A percentile compares a stretch with the other conserved stretches of the same genome.
Conservation (phyloP, 2,113 vertebrate species). For the Pomatorhinus ruficollis region DNA sequence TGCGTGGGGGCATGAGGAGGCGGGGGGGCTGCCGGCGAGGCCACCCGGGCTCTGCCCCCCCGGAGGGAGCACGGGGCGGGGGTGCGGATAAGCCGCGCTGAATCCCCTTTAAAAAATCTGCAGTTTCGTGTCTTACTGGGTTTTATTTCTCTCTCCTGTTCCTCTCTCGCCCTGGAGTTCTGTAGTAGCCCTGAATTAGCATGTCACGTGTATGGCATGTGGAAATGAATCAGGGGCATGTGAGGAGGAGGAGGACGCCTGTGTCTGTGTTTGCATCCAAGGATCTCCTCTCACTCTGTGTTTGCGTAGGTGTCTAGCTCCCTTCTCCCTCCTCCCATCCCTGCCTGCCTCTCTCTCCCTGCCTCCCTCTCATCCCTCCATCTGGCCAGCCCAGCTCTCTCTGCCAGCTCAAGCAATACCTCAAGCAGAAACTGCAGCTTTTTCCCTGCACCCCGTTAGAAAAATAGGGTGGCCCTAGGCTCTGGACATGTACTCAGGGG, state of each 20-base stretch:
- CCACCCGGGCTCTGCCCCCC: not conserved
- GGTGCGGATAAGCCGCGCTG: not conserved
- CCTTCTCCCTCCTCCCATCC: slow-evolving; percentile 36
- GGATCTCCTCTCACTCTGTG: slow-evolving; percentile 63
- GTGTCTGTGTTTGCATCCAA: slow-evolving; percentile 75
- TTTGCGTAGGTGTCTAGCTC: slow-evolving; percentile 52
- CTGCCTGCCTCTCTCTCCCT: slow-evolving; percentile 52
- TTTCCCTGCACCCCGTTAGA: not conserved
- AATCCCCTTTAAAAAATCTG: slow-evolving; percentile 1
- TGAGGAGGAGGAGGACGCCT: slow-evolving; percentile 67
- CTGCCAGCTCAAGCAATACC: slow-evolving; percentile 53
- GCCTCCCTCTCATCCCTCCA: slow-evolving; percentile 60
- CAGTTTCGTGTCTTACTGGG: not conserved
- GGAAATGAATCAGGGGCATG: slow-evolving; percentile 76
- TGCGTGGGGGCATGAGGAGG: not conserved
- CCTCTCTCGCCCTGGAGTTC: slow-evolving; percentile 58
- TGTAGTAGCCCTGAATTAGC: slow-evolving; percentile 76
- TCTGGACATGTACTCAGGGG: not conserved
- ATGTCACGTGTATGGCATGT: slow-evolving; percentile 75
- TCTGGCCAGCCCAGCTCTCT: slow-evolving; percentile 58
- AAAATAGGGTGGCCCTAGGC: not conserved
- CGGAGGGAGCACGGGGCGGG: not conserved
- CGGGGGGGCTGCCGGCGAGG: not conserved
- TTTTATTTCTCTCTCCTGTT: slow-evolving; percentile 33
- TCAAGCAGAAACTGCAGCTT: slow-evolving; percentile 49